Evolutionary conservation across 1,140 invertebrate species (phyloP).

Genomic region (Euwallacea similis): DNA sequence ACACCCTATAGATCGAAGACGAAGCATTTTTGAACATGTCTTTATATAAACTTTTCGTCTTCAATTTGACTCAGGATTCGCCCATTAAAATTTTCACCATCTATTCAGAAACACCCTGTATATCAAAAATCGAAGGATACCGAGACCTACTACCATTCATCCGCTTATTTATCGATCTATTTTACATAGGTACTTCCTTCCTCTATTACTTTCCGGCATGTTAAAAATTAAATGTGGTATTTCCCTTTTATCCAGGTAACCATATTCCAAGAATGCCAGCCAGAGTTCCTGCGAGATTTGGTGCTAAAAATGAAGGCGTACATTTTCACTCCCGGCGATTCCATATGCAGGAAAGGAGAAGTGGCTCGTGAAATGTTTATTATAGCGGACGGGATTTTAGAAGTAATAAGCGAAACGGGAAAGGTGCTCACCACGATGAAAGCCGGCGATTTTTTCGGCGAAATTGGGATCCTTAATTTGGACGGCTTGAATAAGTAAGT

Average conservation of each 20-base stretch:
- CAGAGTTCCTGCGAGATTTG: slow-evolving; percentile 94
- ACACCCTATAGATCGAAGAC: no score
- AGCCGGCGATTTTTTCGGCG: slow-evolving; percentile 96
- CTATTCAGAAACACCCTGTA: no score
- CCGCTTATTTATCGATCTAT: neutral
- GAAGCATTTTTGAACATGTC: no score
- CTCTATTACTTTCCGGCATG: no score
- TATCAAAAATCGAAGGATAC: no score
- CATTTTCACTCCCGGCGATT: slow-evolving; percentile 95
- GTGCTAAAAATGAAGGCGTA: slow-evolving; percentile 98
- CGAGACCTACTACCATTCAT: neutral
- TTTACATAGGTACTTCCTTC: no score
- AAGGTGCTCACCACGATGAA: slow-evolving; percentile 94
- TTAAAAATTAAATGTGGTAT: neutral
- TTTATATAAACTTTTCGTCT: no score
- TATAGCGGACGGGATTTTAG: slow-evolving; percentile 93
- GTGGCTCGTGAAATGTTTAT: slow-evolving; percentile 96
- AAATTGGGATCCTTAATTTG: slow-evolving; percentile 95
- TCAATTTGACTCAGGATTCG: no score
- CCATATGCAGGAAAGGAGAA: slow-evolving; percentile 88
- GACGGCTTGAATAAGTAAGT: slow-evolving; percentile 94
- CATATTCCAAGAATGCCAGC: slow-evolving; percentile 93
- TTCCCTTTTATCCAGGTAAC: slow-evolving; percentile 63
- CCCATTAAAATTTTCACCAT: no score
- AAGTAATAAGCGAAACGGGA: slow-evolving; percentile 93